Percentiles rank a stretch among this genome's conserved stretches.
phyloP scores from a whole-genome alignment of 2,797 vertebrate genomes.

The Enteromius argenteus region DNA sequence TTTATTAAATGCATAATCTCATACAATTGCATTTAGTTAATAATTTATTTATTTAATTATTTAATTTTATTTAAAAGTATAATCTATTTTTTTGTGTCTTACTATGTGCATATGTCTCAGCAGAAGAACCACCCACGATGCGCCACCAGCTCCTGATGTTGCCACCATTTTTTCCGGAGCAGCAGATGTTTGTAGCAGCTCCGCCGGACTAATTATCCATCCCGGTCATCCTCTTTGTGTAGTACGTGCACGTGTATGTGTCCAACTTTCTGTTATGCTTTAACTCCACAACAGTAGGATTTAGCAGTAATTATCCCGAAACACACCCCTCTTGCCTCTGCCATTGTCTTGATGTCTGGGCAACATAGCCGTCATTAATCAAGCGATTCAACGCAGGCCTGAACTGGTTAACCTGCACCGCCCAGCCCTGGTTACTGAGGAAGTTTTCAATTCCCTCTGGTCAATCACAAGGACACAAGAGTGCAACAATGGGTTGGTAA shows the following conservation, averaged over 20 bases:
- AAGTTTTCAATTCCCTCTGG: slow-evolving; percentile 76
- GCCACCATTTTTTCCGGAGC: slow-evolving; percentile 62
- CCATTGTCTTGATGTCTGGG: slow-evolving; percentile 70
- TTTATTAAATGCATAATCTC: neutral
- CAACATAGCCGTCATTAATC: slow-evolving; percentile 78
- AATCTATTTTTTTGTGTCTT: slow-evolving; percentile 24
- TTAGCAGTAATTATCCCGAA: slow-evolving; percentile 62
- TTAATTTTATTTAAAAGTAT: neutral
- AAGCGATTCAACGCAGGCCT: slow-evolving; percentile 71
- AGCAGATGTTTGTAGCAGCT: slow-evolving; percentile 81
- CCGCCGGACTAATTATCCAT: slow-evolving; percentile 62
- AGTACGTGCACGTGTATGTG: slow-evolving; percentile 57
- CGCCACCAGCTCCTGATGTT: slow-evolving; percentile 26
- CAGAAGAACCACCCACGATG: slow-evolving; percentile 61
- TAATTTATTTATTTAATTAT: neutral
- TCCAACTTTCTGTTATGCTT: slow-evolving; percentile 56
- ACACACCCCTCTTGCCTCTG: slow-evolving; percentile 63
- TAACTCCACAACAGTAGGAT: slow-evolving; percentile 54
- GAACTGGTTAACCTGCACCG: slow-evolving; percentile 73
- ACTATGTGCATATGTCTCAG: slow-evolving; percentile 26
- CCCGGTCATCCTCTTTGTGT: slow-evolving; percentile 50
- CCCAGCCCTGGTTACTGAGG: slow-evolving; percentile 71
- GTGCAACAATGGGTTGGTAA: slow-evolving; percentile 66
- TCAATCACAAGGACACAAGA: slow-evolving; percentile 72
- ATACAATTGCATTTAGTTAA: neutral